Conservation (phyloP, 2,888 invertebrate genomes). For the Erebia palarica region DNA sequence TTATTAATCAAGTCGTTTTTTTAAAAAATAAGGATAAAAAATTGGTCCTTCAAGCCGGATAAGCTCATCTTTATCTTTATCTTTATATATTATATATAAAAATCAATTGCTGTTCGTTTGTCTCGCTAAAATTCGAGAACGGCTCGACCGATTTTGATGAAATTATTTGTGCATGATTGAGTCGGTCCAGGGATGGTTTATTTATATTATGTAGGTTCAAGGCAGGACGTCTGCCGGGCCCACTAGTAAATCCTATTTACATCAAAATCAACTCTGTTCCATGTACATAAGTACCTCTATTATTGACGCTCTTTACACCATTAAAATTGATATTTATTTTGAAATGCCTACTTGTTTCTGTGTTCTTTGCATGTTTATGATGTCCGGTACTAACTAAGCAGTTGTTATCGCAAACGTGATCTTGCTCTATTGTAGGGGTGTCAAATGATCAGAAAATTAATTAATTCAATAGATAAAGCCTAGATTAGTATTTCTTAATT, state of each 20-base stretch:
- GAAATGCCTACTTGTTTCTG: neutral
- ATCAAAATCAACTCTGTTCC: no score
- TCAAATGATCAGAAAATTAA: neutral
- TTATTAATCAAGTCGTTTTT: no score
- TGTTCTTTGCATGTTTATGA: constrained; percentile 1
- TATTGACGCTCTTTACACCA: neutral
- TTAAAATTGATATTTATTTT: neutral
- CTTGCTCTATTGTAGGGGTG: neutral
- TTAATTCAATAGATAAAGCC: neutral
- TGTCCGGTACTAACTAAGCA: constrained; percentile 4
- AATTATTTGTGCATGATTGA: no score
- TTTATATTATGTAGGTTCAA: no score
- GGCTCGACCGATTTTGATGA: no score
- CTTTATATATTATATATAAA: no score
- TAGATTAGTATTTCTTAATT: neutral
- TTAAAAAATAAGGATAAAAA: no score
- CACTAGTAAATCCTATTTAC: neutral
- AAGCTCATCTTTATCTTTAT: no score
- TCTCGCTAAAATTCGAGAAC: no score
- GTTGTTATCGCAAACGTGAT: constrained; percentile 7
- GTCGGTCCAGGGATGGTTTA: no score
- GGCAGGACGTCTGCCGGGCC: no score
- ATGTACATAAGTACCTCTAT: neutral
- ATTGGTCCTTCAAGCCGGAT: neutral
- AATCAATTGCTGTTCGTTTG: no score